These are phyloP conservation scores for Catocala fraxini DNA, from an alignment of 2,888 invertebrate genomes.

Conservation along the genomic window DNA sequence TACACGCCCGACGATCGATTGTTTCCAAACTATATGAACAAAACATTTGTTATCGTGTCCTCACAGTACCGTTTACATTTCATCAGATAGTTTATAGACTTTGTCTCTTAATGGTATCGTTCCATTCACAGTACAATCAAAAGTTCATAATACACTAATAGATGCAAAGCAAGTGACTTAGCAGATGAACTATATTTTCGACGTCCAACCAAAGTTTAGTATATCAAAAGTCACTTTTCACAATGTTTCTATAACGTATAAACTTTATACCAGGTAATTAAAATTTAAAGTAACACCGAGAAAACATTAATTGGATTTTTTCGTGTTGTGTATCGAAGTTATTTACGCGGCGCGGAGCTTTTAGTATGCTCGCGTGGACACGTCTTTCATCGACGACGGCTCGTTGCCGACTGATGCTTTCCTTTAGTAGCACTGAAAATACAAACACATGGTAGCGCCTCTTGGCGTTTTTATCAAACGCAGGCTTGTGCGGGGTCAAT, in stretches of 20 bases:
- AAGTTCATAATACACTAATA: conserved; percentile 28
- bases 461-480: conserved; percentile 75
- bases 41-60: conserved; percentile 55
- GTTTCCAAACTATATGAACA: conserved; percentile 61
- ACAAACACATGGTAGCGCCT: conserved; percentile 68
- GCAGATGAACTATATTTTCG: background rate
- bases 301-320: conserved; percentile 38
- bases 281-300: conserved; percentile 8
- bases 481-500: conserved; percentile 72
- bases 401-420: conserved; percentile 72
- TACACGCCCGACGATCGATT: conserved; percentile 53
- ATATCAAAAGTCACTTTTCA: conserved; percentile 16
- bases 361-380: conserved; percentile 37
- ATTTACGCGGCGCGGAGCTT: conserved; percentile 70
- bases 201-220: background rate
- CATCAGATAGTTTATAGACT: conserved; percentile 27
- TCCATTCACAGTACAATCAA: conserved; percentile 18
- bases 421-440: conserved; percentile 71
- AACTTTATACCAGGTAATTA: conserved; percentile 10
- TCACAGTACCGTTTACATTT: conserved; percentile 43
- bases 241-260: conserved; percentile 11
- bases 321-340: conserved; percentile 70
- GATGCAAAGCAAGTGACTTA: conserved; percentile 27
- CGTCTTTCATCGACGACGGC: conserved; percentile 60
- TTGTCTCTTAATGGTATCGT: conserved; percentile 13